Percentiles rank a stretch among this genome's conserved stretches.
These are phyloP conservation scores for Falcaria lacertinaria DNA, from an alignment of 2,888 invertebrate species.

Conservation along the genomic window DNA sequence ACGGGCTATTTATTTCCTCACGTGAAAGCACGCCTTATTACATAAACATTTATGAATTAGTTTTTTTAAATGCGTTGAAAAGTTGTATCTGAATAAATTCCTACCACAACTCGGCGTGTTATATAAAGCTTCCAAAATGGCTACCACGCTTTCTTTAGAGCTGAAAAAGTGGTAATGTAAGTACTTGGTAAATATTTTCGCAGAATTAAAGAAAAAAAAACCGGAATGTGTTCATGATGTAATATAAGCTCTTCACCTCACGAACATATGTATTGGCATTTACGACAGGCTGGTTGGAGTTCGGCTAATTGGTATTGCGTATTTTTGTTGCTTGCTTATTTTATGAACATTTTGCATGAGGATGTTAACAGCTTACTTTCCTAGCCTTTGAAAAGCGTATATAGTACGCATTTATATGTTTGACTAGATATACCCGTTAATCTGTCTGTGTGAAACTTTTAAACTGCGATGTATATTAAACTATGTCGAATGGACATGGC, in stretches of 20 bases:
- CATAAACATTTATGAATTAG: no score
- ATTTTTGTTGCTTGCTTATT: constrained; percentile 13
- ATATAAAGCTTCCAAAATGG: not conserved
- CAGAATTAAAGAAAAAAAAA: not conserved
- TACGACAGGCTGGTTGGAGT: constrained; percentile 19
- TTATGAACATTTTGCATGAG: constrained; percentile 4
- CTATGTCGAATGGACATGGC: no score
- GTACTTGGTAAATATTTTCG: not conserved
- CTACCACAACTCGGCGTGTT: not conserved
- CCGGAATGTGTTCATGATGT: not conserved
- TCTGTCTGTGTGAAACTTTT: no score
- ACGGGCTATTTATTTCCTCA: no score
- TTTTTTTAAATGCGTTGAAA: no score
- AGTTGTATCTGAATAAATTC: no score
- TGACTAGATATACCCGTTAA: no score
- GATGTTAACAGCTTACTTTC: constrained; percentile 5
- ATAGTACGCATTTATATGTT: no score
- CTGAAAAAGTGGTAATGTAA: not conserved
- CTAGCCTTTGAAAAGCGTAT: no score
- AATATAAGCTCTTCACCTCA: not conserved
- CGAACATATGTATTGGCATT: constrained; percentile 2
- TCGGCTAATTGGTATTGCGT: constrained; percentile 15
- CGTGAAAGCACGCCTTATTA: no score
- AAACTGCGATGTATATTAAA: no score
- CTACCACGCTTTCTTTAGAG: not conserved